Conservation (phyloP, 53 echinoderm and acorn worm genomes). For the Paracentrotus lividus region DNA sequence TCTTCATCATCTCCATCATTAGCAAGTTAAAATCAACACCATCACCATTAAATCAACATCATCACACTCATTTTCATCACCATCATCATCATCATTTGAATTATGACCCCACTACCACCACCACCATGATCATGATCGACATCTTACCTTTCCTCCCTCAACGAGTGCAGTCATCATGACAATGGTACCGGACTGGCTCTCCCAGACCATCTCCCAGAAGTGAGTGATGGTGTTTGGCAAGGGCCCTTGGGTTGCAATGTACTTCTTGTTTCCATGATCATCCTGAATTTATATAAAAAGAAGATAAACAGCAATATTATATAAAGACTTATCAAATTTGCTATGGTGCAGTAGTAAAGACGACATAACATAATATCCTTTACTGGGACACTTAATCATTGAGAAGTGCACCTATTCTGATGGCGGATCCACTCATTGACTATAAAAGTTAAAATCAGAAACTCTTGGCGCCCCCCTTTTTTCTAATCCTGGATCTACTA, state of each 20-base stretch:
- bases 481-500: too few species aligned
- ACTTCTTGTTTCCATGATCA: conserved; percentile 48
- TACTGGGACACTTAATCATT: too few species aligned
- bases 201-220: conserved; percentile 73
- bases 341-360: too few species aligned
- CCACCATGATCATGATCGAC: background rate
- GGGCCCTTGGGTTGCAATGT: conserved; percentile 63
- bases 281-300: conserved; percentile 23
- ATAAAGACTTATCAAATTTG: too few species aligned
- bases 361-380: too few species aligned
- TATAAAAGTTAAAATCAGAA: too few species aligned
- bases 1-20: conserved; percentile 10
- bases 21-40: too few species aligned
- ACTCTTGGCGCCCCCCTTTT: too few species aligned
- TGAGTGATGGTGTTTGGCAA: conserved; percentile 49
- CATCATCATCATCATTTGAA: background rate
- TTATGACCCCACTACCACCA: background rate
- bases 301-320: background rate
- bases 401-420: too few species aligned
- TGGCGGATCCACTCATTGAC: too few species aligned
- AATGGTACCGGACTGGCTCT: conserved; percentile 54
- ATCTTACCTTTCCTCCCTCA: conserved; percentile 66
- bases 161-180: conserved; percentile 69
- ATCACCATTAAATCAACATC: too few species aligned
- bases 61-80: background rate